phyloP scores from a whole-genome alignment of 2,888 invertebrate species.

The Drosophila meridionalis region DNA sequence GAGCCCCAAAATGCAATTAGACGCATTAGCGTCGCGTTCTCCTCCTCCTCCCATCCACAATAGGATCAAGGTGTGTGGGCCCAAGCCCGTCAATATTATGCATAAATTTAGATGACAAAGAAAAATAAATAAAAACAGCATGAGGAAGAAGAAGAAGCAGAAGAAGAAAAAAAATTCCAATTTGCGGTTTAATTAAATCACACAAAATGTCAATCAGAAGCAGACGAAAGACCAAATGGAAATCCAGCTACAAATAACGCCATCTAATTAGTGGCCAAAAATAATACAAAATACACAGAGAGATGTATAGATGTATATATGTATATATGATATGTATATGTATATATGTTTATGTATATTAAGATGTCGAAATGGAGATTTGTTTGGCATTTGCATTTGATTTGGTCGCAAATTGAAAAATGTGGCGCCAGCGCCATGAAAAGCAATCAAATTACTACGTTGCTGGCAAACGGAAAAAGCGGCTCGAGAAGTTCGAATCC shows the following conservation, averaged over 20 bases:
- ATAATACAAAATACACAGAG: slow-evolving; percentile 24
- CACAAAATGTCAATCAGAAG: slow-evolving; percentile 61
- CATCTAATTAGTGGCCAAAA: slow-evolving; percentile 65
- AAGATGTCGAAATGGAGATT: slow-evolving; percentile 20
- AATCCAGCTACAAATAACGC: slow-evolving; percentile 60
- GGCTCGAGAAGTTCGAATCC: not conserved
- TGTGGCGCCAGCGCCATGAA: slow-evolving; percentile 36
- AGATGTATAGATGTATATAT: not conserved
- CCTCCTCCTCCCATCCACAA: not conserved
- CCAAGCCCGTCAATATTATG: slow-evolving; percentile 35
- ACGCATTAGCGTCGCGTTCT: slow-evolving; percentile 59
- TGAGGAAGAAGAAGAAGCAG: not conserved
- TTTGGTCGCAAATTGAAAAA: slow-evolving; percentile 64
- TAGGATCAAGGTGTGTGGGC: too few species aligned
- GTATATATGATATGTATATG: not conserved
- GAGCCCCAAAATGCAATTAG: slow-evolving; percentile 73
- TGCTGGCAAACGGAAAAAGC: not conserved
- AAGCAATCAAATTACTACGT: slow-evolving; percentile 57
- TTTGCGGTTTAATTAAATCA: slow-evolving; percentile 76
- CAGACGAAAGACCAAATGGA: slow-evolving; percentile 23
- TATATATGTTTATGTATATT: not conserved
- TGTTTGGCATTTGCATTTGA: slow-evolving; percentile 69
- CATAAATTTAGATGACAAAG: slow-evolving; percentile 60
- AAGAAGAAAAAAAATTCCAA: slow-evolving; percentile 33
- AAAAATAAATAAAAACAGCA: not conserved